Evolutionary conservation across 2,888 invertebrate genomes (phyloP).

Genomic region (Thelaira solivaga): DNA sequence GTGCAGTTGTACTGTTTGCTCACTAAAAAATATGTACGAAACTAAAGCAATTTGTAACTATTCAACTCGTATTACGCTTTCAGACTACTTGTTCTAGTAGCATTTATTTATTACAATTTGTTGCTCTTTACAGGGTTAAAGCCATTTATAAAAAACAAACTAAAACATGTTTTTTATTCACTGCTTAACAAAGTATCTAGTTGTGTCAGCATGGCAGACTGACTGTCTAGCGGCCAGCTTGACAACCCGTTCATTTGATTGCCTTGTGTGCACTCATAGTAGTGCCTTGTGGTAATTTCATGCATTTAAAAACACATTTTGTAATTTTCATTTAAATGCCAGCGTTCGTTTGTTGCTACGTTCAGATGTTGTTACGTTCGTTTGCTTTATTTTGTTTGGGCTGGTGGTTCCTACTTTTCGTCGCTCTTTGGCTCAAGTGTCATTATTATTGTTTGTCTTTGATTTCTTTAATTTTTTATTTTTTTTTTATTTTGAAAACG

Average conservation of each 20-base stretch:
- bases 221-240: constrained; percentile 17
- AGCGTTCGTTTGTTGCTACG: constrained; percentile 22
- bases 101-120: too few relatives aligned
- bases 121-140: constrained; percentile 20
- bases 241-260: constrained; percentile 1
- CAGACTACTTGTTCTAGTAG: background rate
- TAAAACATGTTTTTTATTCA: constrained; percentile 16
- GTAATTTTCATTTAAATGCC: constrained; percentile 62
- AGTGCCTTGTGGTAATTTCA: constrained; percentile 56
- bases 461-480: constrained; percentile 26
- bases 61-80: background rate
- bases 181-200: background rate
- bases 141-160: background rate
- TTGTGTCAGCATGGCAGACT: background rate
- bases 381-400: background rate
- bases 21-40: too few relatives aligned
- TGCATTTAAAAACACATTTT: constrained; percentile 62
- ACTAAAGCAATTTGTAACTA: too few relatives aligned
- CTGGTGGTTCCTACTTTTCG: constrained; percentile 20
- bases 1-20: too few relatives aligned
- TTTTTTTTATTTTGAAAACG: constrained; percentile 19
- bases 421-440: constrained; percentile 50
- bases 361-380: background rate
- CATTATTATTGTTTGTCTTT: constrained; percentile 57
- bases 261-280: constrained; percentile 29